phyloP scores from a whole-genome alignment of 2,113 vertebrate species.

The Cyphomyrus discorhynchus region DNA sequence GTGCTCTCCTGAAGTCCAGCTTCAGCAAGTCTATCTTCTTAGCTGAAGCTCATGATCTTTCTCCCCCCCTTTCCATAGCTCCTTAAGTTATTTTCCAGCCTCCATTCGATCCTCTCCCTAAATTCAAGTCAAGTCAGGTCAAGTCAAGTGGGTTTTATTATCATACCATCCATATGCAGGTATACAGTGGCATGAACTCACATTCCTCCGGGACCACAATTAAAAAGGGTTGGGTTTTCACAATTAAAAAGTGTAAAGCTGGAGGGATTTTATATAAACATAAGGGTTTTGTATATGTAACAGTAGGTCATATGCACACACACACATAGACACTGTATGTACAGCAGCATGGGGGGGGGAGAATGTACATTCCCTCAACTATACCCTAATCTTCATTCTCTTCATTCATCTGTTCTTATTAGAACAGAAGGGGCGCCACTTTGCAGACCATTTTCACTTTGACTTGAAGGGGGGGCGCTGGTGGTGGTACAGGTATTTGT shows the following conservation, averaged over 20 bases:
- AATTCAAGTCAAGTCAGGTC: not conserved
- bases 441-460: no score
- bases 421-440: no score
- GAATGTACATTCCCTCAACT: not conserved
- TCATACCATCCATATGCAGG: not conserved
- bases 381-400: not conserved
- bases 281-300: not conserved
- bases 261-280: not conserved
- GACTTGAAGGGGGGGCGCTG: no score
- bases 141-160: not conserved
- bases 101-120: not conserved
- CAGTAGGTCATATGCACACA: not conserved
- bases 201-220: not conserved
- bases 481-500: no score
- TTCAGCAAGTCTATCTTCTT: not conserved
- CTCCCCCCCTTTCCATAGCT: not conserved
- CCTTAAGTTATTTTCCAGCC: not conserved
- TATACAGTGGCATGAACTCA: not conserved
- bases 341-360: not conserved
- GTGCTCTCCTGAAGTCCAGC: not conserved
- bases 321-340: not conserved
- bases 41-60: not conserved
- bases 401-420: no score
- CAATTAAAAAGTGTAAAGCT: not conserved
- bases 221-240: not conserved